Evolutionary conservation across 2,113 vertebrate species (phyloP).

Genomic region (Phaethornis superciliosus): DNA sequence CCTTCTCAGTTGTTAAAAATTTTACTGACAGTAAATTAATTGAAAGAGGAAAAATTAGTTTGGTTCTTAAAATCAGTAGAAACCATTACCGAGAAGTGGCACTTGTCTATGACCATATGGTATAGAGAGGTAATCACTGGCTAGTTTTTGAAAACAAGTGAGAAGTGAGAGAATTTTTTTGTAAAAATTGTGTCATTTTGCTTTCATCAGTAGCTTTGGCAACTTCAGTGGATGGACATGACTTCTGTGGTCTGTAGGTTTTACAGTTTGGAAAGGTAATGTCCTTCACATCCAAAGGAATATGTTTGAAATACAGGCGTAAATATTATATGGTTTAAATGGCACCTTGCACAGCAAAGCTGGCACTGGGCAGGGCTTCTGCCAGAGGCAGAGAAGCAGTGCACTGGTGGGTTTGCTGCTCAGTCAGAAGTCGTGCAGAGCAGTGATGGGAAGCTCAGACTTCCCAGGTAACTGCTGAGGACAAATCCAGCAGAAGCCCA

Average conservation of each 20-base stretch:
- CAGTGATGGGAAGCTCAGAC: neutral
- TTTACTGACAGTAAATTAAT: neutral
- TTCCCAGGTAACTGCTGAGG: neutral
- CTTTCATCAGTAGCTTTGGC: neutral
- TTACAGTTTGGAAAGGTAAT: neutral
- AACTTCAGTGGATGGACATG: neutral
- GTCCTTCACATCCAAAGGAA: neutral
- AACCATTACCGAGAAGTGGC: neutral
- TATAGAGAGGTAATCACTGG: neutral
- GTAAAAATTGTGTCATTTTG: neutral
- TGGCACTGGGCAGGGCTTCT: neutral
- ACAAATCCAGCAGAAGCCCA: neutral
- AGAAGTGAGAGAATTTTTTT: neutral
- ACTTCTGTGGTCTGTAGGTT: neutral
- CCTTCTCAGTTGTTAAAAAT: neutral
- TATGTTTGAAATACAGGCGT: neutral
- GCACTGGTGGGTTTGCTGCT: neutral
- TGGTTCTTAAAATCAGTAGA: neutral
- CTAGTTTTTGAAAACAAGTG: neutral
- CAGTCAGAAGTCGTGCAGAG: neutral
- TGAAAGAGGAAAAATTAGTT: neutral
- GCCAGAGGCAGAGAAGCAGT: neutral
- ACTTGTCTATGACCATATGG: rapidly evolving
- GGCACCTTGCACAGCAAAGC: neutral
- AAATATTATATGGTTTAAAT: neutral